These are phyloP conservation scores for Meda fulgida DNA, from an alignment of 2,797 vertebrate genomes.

Conservation along the genomic window DNA sequence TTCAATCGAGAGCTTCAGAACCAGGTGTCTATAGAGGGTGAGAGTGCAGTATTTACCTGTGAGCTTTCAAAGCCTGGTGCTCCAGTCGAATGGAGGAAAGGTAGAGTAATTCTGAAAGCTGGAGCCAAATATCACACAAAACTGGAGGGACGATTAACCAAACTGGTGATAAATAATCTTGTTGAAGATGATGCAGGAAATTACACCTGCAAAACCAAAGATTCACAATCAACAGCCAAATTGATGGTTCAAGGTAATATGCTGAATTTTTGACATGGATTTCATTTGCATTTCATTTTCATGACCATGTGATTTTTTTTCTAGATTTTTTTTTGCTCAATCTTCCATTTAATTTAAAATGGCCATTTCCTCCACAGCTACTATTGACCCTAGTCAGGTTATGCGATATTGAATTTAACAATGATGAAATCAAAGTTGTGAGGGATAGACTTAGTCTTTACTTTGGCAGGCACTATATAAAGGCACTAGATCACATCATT, in stretches of 20 bases:
- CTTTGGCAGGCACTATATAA: not conserved
- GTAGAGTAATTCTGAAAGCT: constrained; percentile 63
- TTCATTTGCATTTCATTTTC: constrained; percentile 37
- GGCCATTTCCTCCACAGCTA: constrained; percentile 12
- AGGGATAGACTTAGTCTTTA: not conserved
- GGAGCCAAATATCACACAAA: constrained; percentile 56
- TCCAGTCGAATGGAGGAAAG: constrained; percentile 79
- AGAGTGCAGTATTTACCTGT: constrained; percentile 73
- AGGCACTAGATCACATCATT: not conserved
- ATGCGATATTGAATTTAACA: not conserved
- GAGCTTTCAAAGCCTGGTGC: constrained; percentile 74
- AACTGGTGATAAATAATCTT: constrained; percentile 70
- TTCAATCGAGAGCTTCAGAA: constrained; percentile 75
- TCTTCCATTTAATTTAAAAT: constrained; percentile 23
- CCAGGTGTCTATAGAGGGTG: constrained; percentile 72
- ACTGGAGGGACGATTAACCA: constrained; percentile 62
- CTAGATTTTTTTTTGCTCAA: too few species aligned
- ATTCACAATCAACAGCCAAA: constrained; percentile 70
- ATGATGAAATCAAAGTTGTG: not conserved
- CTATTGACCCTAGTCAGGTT: not conserved
- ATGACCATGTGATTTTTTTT: constrained; percentile 10
- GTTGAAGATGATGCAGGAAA: constrained; percentile 71
- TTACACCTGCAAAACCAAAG: constrained; percentile 76
- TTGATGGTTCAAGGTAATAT: constrained; percentile 76
- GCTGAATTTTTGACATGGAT: not conserved